Evolutionary conservation across 2,113 vertebrate genomes (phyloP).

Genomic region (Antennarius striatus): DNA sequence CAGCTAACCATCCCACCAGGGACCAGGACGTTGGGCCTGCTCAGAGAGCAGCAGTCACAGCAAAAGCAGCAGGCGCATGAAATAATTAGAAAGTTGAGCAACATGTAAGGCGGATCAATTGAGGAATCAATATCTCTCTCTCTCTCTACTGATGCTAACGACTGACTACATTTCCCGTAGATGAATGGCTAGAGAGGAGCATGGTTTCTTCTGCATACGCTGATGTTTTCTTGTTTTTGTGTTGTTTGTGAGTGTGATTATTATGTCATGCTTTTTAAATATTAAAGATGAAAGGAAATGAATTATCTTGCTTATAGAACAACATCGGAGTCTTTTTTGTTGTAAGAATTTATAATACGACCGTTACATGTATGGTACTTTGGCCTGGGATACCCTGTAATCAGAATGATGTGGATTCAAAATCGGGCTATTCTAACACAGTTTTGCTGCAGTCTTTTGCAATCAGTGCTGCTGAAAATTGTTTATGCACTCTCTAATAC

Average conservation of each 20-base stretch:
- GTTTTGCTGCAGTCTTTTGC: slow-evolving; percentile 27
- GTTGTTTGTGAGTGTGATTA: neutral
- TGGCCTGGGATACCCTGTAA: slow-evolving; percentile 41
- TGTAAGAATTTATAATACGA: slow-evolving; percentile 22
- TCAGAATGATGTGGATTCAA: slow-evolving; percentile 51
- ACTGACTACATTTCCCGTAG: too few relatives aligned
- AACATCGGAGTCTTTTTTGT: slow-evolving; percentile 55
- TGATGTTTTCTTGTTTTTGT: too few relatives aligned
- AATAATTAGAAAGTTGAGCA: slow-evolving; percentile 47
- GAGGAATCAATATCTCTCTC: too few relatives aligned
- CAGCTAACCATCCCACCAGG: slow-evolving; percentile 53
- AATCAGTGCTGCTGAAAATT: slow-evolving; percentile 51
- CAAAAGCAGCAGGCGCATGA: slow-evolving; percentile 20
- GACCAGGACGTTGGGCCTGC: slow-evolving; percentile 21
- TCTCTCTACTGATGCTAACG: too few relatives aligned
- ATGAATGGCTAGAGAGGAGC: too few relatives aligned
- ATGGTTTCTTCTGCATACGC: too few relatives aligned
- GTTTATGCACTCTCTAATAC: too few relatives aligned
- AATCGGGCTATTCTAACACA: slow-evolving; percentile 7
- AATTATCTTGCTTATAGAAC: neutral
- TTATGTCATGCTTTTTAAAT: neutral
- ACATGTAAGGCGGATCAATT: neutral
- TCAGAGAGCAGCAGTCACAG: slow-evolving; percentile 13
- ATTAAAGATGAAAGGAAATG: too few relatives aligned
- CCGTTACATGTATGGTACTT: slow-evolving; percentile 34